Evolutionary conservation across 2,888 invertebrate species (phyloP).

Genomic region (Philopedon plagiatum): DNA sequence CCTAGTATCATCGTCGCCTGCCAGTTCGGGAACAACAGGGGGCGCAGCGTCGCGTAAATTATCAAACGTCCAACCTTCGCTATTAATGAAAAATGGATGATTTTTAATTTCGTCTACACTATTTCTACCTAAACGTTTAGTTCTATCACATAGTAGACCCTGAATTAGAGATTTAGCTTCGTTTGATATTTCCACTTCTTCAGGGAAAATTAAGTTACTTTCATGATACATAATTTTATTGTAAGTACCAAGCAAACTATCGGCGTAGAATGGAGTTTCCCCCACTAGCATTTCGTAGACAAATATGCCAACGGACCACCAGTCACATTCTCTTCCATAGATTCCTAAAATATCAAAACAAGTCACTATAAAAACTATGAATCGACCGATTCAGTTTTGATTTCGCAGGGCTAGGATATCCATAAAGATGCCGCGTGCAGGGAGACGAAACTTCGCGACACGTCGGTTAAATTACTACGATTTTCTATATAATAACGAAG

Average conservation of each 20-base stretch:
- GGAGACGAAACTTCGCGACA: no score
- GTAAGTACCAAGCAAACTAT: slow-evolving; percentile 96
- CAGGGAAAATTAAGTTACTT: slow-evolving; percentile 95
- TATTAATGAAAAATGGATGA: slow-evolving; percentile 96
- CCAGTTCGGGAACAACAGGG: slow-evolving; percentile 96
- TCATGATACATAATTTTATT: slow-evolving; percentile 99
- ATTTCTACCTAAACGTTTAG: slow-evolving; percentile 83
- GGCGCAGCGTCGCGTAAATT: slow-evolving; percentile 95
- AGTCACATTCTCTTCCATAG: slow-evolving; percentile 98
- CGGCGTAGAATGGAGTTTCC: slow-evolving; percentile 99
- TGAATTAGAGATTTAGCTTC: slow-evolving; percentile 91
- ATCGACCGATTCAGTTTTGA: no score
- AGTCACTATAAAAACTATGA: no score
- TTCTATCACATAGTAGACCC: slow-evolving; percentile 93
- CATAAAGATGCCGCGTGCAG: no score
- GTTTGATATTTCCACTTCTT: slow-evolving; percentile 93
- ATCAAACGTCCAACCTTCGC: slow-evolving; percentile 98
- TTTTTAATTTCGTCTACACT: slow-evolving; percentile 95
- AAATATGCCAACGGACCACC: slow-evolving; percentile 99
- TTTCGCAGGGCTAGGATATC: no score
- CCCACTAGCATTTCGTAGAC: slow-evolving; percentile 99
- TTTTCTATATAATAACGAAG: no score
- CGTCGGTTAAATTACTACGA: no score
- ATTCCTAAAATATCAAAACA: slow-evolving; percentile 68
- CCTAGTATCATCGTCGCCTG: slow-evolving; percentile 97